Evolutionary conservation across 2,888 invertebrate genomes (phyloP), one percentile per base, ranked within the genome.

Genomic region (Acronicta psi): DNA sequence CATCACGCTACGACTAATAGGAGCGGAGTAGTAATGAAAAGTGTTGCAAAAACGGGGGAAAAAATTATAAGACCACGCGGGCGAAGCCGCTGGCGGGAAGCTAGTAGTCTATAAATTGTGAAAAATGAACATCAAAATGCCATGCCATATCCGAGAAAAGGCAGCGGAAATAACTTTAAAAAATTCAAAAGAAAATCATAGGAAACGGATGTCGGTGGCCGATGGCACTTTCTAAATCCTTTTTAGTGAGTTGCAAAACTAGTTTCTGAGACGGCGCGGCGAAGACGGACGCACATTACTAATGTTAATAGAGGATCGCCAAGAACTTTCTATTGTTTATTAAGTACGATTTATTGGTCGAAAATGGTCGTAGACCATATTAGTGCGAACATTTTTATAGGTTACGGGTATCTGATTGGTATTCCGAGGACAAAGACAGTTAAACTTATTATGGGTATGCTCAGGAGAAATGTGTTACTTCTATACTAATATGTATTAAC

Each of bases 181-280:
- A 56, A 44, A 62, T 50, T 46, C 31, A 42, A 61, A 61, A 65
- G 73, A 65, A 69, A 76, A 70, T 40, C 67, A 56, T 65, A 49
- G 59, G 67, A 72, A 70, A 74, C 70, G 72, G 64, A 69, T 59
- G 58, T 59, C 16, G 23, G 23, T 42, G 51, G 37, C 29, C 53
- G 47, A 65, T 62, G 46, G 51, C 59, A 86, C 90, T 91, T 91
- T 91, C 91, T 89, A 85, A 83, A 82, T 87, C 91, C 91, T 89
- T 90, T 83, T 87, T 82, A 85, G 85, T 78, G 45, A 56, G 79
- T 85, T 74, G 83, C 79, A 62, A 83, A 89, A 90, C 90, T 70
- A 69, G 90, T 88, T 85, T 75, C 55, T 20, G 68, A 68, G 73
- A 66, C 51, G 44, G 50, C 60, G 17, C 23, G 29, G 34, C 44